Evolutionary conservation across 1,140 invertebrate species (phyloP), one percentile per base, ranked within the genome.

Genomic region (Aphaenogaster rudis): DNA sequence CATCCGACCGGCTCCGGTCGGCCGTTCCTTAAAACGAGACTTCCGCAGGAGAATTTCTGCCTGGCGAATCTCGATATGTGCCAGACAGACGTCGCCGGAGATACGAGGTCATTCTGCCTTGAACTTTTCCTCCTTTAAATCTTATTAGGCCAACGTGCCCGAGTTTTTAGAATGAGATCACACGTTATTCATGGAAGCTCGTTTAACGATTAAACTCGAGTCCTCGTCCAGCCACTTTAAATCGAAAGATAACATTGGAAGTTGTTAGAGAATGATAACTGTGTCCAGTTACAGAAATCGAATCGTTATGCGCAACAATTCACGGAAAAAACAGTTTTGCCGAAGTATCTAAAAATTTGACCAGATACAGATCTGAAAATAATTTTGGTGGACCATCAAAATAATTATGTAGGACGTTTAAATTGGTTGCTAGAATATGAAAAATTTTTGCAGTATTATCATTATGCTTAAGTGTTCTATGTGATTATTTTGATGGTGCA

Each of bases 141-240:
- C 13, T 74, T 59, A 50, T 61, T 82, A 82, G 67, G 28, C 54
- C 9, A 54, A 54, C 11, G n/a, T 66, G 21, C 7, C 13, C 36
- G 64, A 81, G 15, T 57, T 71, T 71, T 81, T 33, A 36, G 11
- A 81, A 81, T 33, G 13, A 69, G 11, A 81, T 81, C 64, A 48
- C 50, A 9, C 39, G 42, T 79, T 66, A 79, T 66, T 50, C 9
- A 57, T 66, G 21, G 50, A 52, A 71, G 21, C 64, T 81, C 13
- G 17, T 81, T 81, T 42, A 71, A 80, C 9, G 36, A 80, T 67
- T 80, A 54, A 80, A 54, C 36, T 17, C 4, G 11, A 66, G 11
- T 63, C 39, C 7, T 48, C 17, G 1, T 66, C 8, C 11, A 52
- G 36, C 8, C n/a, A 39, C 13, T 69, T 80, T 67, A 80, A 15